phyloP scores from a whole-genome alignment of 2,797 vertebrate genomes.

The Sebastes hubbsi region DNA sequence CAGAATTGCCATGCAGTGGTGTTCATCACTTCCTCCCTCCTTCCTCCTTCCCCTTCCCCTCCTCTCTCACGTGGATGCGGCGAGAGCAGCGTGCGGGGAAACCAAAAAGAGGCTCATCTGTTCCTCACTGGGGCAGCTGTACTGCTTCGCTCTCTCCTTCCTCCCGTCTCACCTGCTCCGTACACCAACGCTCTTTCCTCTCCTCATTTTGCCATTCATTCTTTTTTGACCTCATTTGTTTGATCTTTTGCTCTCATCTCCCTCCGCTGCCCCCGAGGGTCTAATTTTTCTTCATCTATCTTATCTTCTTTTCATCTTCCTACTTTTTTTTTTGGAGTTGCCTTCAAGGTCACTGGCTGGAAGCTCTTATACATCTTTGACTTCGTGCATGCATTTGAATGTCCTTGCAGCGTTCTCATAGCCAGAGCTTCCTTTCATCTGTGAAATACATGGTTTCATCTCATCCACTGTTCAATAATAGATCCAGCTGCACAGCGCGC shows the following conservation, averaged over 20 bases:
- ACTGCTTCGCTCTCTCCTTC: neutral
- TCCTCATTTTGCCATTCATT: neutral
- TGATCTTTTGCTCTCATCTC: neutral
- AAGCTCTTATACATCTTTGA: neutral
- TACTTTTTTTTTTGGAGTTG: neutral
- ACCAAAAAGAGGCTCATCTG: slow-evolving; percentile 44
- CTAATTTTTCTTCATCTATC: neutral
- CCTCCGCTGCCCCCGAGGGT: no score
- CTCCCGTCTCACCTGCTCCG: neutral
- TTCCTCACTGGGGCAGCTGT: slow-evolving; percentile 48
- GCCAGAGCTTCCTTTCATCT: slow-evolving; percentile 5
- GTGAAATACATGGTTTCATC: neutral
- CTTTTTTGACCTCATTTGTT: neutral
- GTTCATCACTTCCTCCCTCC: slow-evolving; percentile 17
- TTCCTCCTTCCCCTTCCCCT: slow-evolving; percentile 1
- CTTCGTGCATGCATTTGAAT: neutral
- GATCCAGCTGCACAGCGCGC: neutral
- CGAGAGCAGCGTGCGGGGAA: slow-evolving; percentile 57
- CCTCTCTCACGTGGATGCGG: slow-evolving; percentile 69
- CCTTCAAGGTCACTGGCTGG: slow-evolving; percentile 5
- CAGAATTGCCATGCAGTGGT: slow-evolving; percentile 17
- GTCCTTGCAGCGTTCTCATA: neutral
- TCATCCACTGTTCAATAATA: slow-evolving; percentile 5
- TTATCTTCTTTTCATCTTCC: neutral
- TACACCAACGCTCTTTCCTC: neutral